These are phyloP conservation scores for Neotragus pygmaeus DNA, from an alignment of 2,113 vertebrate species.

Conservation along the genomic window DNA sequence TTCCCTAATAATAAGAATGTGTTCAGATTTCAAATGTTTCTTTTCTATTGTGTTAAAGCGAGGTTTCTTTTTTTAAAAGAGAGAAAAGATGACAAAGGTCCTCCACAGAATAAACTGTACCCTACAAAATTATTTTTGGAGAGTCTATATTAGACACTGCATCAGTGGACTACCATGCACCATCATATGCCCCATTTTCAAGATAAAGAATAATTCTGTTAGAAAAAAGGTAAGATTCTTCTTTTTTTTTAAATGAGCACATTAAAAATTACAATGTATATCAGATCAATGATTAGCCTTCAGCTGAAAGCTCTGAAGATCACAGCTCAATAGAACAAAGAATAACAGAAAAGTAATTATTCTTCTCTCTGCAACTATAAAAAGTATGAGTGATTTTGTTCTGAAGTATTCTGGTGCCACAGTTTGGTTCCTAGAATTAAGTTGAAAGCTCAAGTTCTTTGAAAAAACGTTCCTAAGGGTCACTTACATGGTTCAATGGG, in stretches of 20 bases:
- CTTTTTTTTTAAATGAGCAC: not conserved
- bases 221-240: not conserved
- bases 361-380: not conserved
- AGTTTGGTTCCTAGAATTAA: not conserved
- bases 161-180: not conserved
- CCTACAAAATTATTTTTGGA: not conserved
- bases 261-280: not conserved
- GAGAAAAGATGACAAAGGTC: not conserved
- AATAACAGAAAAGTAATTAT: not conserved
- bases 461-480: not conserved
- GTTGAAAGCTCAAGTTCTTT: not conserved
- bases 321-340: slow-evolving; percentile 3
- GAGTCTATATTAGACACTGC: not conserved
- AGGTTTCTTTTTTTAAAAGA: not conserved
- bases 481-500: not conserved
- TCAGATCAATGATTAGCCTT: slow-evolving; percentile 37
- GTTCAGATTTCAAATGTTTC: not conserved
- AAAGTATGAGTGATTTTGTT: not conserved
- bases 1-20: not conserved
- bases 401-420: not conserved
- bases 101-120: not conserved
- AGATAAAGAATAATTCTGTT: not conserved
- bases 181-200: not conserved
- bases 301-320: slow-evolving; percentile 32
- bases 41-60: not conserved